phyloP scores from a whole-genome alignment of 2,888 invertebrate species.

The Notocelia uddmanniana region DNA sequence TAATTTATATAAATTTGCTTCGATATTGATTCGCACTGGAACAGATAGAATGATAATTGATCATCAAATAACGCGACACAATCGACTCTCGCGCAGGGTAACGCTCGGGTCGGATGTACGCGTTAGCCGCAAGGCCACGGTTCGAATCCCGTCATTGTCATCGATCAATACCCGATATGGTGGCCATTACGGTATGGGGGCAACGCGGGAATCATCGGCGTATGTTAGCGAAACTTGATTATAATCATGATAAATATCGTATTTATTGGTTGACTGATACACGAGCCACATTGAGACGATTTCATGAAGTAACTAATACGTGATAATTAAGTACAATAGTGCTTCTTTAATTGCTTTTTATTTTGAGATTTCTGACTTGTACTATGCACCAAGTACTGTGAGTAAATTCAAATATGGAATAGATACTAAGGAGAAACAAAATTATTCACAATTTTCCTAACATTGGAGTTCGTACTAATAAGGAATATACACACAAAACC shows the following conservation, averaged over 20 bases:
- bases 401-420: no score
- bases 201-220: slow-evolving; percentile 1
- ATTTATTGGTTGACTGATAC: neutral
- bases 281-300: neutral
- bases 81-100: slow-evolving; percentile 55
- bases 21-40: neutral
- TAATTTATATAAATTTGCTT: neutral
- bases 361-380: no score
- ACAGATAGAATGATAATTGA: neutral
- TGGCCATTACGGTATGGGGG: slow-evolving; percentile 32
- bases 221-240: slow-evolving; percentile 14
- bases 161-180: slow-evolving; percentile 48
- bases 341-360: neutral
- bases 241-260: slow-evolving; percentile 13
- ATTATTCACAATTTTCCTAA: no score
- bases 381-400: neutral
- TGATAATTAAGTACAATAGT: neutral
- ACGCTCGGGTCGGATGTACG: slow-evolving; percentile 68
- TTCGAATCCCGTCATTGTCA: slow-evolving; percentile 62
- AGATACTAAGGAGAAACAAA: no score
- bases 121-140: slow-evolving; percentile 74
- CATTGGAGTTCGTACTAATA: no score
- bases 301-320: neutral
- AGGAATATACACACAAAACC: no score
- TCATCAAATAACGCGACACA: slow-evolving; percentile 18